Base-by-base conservation (phyloP, 1,140 invertebrate genomes). In the Eueides isabella region DNA sequence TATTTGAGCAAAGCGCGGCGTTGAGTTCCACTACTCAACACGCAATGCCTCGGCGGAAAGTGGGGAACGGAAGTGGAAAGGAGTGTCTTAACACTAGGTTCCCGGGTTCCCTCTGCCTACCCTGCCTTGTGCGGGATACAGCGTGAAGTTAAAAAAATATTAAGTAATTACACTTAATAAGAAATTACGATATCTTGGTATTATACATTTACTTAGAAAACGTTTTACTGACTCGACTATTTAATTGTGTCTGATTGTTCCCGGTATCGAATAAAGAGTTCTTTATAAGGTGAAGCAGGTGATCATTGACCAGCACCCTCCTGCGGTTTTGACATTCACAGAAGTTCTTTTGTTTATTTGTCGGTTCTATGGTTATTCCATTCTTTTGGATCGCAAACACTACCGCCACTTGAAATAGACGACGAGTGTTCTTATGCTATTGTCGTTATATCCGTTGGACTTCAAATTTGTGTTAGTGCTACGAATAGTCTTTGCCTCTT, bases 311-410 rank as follows among this genome's bases (percentile, higher is more conserved):
- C 71, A 66, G 73, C 72, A 68, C 77, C 76, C 79, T 80, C 77
- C 78, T 76, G 71, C 61, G 73, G 80, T 79, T 79, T 75, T 77
- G 72, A 75, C 74, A 81, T 81, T 79, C 80, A 81, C 28, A 38
- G 29, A 33, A 66, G 12, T 30, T 71, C 64, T 65, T 67, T 75
- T 71, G 68, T 75, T 75, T 75, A 63, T 70, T 71, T 75, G 74
- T 71, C 74, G 74, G 73, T 71, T 31, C 63, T 71, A 29, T 16
- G 16, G 61, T 62, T 35, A 23, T 2, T 72, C 29, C 64, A 71
- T 75, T 71, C 67, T 63, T 33, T 75, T 61, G 23, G 44, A 61
- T 61, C 19, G 29, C 69, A 63, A 67, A 55, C 35, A 61, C 73
- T 61, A 26, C 74, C 64, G 69, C 33, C 74, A 63, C 74, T 75